These are phyloP conservation scores for Arenicola marina DNA, from an alignment of 2,888 invertebrate species.

Conservation along the genomic window DNA sequence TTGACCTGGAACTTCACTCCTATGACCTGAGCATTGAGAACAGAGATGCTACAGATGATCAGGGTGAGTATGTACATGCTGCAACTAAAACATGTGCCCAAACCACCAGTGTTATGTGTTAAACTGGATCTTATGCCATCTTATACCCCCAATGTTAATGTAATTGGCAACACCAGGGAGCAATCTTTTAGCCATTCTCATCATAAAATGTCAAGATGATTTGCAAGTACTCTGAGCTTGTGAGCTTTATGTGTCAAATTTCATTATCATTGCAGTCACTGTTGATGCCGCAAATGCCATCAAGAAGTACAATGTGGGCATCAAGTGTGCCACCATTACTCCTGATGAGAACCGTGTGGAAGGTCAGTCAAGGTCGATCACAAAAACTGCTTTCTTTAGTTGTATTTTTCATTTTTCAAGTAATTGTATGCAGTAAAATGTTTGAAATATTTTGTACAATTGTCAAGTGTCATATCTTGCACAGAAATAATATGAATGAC, in stretches of 20 bases:
- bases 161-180: too few relatives aligned
- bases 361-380: too few relatives aligned
- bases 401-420: not conserved
- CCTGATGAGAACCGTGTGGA: constrained; percentile 96
- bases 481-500: not conserved
- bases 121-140: too few relatives aligned
- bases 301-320: constrained; percentile 95
- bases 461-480: not conserved
- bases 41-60: constrained; percentile 90
- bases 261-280: constrained; percentile 71
- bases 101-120: not conserved
- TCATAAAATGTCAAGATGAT: too few relatives aligned
- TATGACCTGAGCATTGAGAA: constrained; percentile 95
- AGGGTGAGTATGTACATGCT: constrained; percentile 62
- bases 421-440: not conserved
- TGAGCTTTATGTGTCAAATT: not conserved
- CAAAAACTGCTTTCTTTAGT: too few relatives aligned
- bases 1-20: constrained; percentile 91
- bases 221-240: too few relatives aligned
- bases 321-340: constrained; percentile 97
- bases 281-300: constrained; percentile 96
- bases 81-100: not conserved
- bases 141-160: too few relatives aligned
- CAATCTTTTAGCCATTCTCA: too few relatives aligned
- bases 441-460: not conserved